Evolutionary conservation across 2,888 invertebrate species (phyloP), one percentile per base, ranked within the genome.

Genomic region (Dasysyrphus albostriatus): DNA sequence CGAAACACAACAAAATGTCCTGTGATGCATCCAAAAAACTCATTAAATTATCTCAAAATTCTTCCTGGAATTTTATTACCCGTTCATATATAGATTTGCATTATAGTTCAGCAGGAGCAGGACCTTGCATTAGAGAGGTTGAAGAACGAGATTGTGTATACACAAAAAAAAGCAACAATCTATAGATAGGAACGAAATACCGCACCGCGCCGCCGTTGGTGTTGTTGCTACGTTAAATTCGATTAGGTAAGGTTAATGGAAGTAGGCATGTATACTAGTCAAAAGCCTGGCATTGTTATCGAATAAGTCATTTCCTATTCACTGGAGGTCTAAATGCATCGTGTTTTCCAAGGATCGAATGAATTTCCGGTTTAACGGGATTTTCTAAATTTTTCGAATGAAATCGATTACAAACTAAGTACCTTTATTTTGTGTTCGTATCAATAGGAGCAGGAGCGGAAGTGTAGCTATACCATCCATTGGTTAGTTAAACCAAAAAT

Each of bases 271-370:
- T 5, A 32, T 32, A 32, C 4, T 1, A 49, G 54, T 42, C 54
- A 61, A 75, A 54, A 24, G 61, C 56, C 47, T 24, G 47, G 9
- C 63, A 75, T 70, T 75, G 83, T 74, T 83, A 79, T 83, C 83
- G 72, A 67, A 78, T 61, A 69, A 78, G 47, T 67, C 79, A 75
- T 83, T 75, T 83, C 79, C 83, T 75, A 75, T 83, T 79, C 74
- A 75, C 42, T 65, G 14, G 32, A 34, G 16, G 58, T 58, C 32
- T 34, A 37, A 63, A 67, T 47, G 49, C 29, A 77, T 72, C 29
- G 42, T 74, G 51, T 78, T 69, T 59, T 34, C 67, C 54, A 29
- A 24, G 44, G 19, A 70, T 74, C 63, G 14, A 78, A 63, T 70
- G 63, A 49, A 44, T 75, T 61, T 83, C 83, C 83, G 74, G 83